phyloP scores from a whole-genome alignment of 2,113 vertebrate genomes.

The Ptilonorhynchus violaceus region DNA sequence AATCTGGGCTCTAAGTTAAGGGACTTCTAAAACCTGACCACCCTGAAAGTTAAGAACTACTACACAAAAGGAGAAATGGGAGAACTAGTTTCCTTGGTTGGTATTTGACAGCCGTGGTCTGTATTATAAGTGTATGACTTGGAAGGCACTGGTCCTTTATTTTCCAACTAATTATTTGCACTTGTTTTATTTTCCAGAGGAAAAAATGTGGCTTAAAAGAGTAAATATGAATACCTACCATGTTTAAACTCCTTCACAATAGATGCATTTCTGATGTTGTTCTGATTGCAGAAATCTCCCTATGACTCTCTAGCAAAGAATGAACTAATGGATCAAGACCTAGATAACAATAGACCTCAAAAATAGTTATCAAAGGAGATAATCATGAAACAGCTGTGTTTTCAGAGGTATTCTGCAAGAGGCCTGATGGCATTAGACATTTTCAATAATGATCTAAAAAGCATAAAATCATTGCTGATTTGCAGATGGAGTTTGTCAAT shows the following conservation, averaged over 20 bases:
- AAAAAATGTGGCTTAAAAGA: not conserved
- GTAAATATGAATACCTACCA: not conserved
- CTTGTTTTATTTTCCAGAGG: not conserved
- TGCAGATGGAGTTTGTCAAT: constrained; percentile 46
- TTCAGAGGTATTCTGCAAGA: constrained; percentile 34
- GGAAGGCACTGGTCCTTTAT: not conserved
- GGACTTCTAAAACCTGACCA: not conserved
- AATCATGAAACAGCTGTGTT: constrained; percentile 27
- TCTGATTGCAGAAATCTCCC: not conserved
- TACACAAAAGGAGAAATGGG: not conserved
- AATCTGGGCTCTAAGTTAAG: not conserved
- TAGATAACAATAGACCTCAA: not conserved
- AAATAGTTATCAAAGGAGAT: constrained; percentile 31
- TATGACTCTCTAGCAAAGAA: constrained; percentile 9
- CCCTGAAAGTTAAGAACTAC: not conserved
- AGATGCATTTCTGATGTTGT: not conserved
- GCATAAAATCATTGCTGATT: constrained; percentile 28
- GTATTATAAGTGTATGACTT: not conserved
- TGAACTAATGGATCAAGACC: not conserved
- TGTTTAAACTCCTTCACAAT: not conserved
- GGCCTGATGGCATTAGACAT: not conserved
- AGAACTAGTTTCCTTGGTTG: not conserved
- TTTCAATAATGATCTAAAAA: constrained; percentile 28
- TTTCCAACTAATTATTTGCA: not conserved
- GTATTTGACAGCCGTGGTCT: not conserved